Conservation (phyloP, 2,888 invertebrate genomes). For the Andrena bicolor region DNA sequence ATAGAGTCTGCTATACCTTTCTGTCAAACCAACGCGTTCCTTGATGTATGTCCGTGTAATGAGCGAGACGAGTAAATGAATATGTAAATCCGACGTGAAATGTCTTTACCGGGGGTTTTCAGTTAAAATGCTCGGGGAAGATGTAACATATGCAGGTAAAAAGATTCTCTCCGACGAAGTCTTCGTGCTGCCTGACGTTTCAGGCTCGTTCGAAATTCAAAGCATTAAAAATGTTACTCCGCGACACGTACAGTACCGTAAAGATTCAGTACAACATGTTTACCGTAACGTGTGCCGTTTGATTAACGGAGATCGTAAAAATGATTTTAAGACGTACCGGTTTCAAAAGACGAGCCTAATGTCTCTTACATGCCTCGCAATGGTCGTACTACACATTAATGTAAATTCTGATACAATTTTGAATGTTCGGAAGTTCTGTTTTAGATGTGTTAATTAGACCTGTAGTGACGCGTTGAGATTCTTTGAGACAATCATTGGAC, state of each 20-base stretch:
- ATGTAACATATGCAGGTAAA: slow-evolving; percentile 53
- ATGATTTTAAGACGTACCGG: slow-evolving; percentile 9
- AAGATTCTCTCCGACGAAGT: background rate
- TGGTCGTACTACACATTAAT: slow-evolving; percentile 4
- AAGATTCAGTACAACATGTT: slow-evolving; percentile 23
- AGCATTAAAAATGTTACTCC: slow-evolving; percentile 33
- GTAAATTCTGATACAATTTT: background rate
- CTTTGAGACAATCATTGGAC: background rate
- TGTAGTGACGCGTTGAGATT: background rate
- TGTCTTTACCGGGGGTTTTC: slow-evolving; percentile 30
- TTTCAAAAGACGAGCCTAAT: background rate
- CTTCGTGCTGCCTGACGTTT: slow-evolving; percentile 17
- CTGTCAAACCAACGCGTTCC: slow-evolving; percentile 71
- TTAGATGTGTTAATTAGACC: background rate
- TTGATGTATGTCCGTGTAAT: slow-evolving; percentile 55
- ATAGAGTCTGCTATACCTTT: slow-evolving; percentile 72
- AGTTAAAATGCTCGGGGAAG: slow-evolving; percentile 33
- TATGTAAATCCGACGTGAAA: slow-evolving; percentile 57
- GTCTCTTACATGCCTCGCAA: background rate
- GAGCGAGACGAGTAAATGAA: slow-evolving; percentile 46
- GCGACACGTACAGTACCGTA: slow-evolving; percentile 10
- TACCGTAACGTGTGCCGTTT: slow-evolving; percentile 26
- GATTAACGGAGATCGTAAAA: slow-evolving; percentile 17
- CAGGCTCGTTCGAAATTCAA: slow-evolving; percentile 29
- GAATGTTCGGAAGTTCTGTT: background rate